Conservation (phyloP, 1,140 invertebrate species). For the Drosophila gunungcola region DNA sequence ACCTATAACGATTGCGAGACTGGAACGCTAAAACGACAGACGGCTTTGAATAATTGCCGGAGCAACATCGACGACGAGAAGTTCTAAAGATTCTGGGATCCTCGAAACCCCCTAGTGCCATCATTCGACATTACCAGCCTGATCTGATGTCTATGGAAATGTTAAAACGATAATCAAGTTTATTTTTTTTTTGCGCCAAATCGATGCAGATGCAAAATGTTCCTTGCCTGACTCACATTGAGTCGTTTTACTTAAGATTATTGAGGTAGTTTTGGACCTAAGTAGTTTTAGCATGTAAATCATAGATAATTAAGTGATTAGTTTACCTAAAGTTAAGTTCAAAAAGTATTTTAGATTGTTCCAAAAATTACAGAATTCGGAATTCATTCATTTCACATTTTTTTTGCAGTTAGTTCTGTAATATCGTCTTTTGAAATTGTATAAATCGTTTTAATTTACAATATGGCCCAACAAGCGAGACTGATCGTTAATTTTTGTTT, state of each 20-base stretch:
- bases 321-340: background rate
- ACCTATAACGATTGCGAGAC: conserved; percentile 90
- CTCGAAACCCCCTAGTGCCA: conserved; percentile 58
- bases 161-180: conserved; percentile 50
- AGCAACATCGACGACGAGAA: conserved; percentile 82
- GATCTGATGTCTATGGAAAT: conserved; percentile 36
- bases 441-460: conserved; percentile 22
- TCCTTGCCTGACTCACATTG: conserved; percentile 78
- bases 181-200: conserved; percentile 58
- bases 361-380: conserved; percentile 2
- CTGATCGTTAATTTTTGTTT: conserved; percentile 43
- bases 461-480: conserved; percentile 24
- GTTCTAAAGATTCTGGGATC: conserved; percentile 55
- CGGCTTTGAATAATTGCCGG: conserved; percentile 86
- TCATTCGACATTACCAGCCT: conserved; percentile 47
- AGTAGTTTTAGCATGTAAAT: conserved; percentile 33
- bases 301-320: conserved; percentile 3
- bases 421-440: conserved; percentile 20
- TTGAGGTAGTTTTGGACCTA: conserved; percentile 50
- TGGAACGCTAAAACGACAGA: conserved; percentile 91
- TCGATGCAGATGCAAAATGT: conserved; percentile 58
- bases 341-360: conserved; percentile 26
- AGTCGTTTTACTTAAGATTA: conserved; percentile 55
- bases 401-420: conserved; percentile 10
- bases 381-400: background rate